A percentile compares a stretch with the other conserved stretches of the same genome.
Evolutionary conservation across 2,888 invertebrate species (phyloP).

Genomic region (Branchellion lobata): DNA sequence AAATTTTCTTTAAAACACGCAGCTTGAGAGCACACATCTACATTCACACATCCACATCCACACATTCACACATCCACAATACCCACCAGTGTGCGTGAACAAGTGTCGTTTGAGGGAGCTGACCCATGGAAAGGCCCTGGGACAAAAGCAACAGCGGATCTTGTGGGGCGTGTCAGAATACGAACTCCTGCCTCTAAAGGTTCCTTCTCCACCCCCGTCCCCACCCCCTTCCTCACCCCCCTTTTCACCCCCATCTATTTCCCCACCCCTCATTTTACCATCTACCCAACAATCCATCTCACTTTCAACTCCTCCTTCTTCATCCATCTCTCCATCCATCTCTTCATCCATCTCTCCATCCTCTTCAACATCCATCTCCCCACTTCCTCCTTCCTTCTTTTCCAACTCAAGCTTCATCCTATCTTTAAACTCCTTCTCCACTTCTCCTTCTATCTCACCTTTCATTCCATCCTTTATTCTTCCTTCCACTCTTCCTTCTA

Average conservation of each 20-base stretch:
- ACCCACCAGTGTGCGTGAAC: conserved; percentile 79
- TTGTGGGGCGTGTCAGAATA: conserved; percentile 92
- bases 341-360: too few relatives aligned
- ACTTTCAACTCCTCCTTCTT: too few relatives aligned
- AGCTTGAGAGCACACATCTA: neutral
- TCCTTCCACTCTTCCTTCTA: too few relatives aligned
- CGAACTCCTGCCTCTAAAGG: conserved; percentile 72
- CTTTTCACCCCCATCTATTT: too few relatives aligned
- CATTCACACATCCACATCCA: neutral
- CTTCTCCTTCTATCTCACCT: neutral
- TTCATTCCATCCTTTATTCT: too few relatives aligned
- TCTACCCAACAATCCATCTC: too few relatives aligned
- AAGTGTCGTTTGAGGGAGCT: conserved; percentile 92
- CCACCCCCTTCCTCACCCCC: neutral
- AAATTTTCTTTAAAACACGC: neutral
- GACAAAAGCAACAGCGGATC: conserved; percentile 85
- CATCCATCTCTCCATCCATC: too few relatives aligned
- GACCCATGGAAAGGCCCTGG: conserved; percentile 92
- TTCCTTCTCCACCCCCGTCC: neutral
- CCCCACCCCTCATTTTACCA: too few relatives aligned
- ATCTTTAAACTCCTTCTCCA: neutral
- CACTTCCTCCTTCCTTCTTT: too few relatives aligned
- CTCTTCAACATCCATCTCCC: too few relatives aligned
- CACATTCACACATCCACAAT: neutral
- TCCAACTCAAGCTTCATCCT: too few relatives aligned